These are phyloP conservation scores for Lampropteryx suffumata DNA, from an alignment of 2,888 invertebrate species.

Conservation along the genomic window DNA sequence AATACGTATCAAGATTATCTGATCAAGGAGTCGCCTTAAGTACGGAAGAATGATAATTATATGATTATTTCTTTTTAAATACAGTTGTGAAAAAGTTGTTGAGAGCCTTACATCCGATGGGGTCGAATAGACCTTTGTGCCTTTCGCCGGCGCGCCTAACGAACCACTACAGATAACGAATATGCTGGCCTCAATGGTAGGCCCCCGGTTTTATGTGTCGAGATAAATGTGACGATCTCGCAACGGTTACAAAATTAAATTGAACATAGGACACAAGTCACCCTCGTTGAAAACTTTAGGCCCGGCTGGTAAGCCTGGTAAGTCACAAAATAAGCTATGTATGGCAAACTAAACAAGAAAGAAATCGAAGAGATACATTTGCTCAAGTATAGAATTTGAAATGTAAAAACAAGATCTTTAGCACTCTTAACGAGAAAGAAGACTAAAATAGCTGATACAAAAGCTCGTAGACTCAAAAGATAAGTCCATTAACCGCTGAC, in stretches of 20 bases:
- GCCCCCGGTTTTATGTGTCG: slow-evolving; percentile 16
- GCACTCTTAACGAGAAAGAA: no score
- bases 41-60: no score
- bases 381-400: no score
- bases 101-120: slow-evolving; percentile 35
- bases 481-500: slow-evolving; percentile 43
- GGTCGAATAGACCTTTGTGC: slow-evolving; percentile 40
- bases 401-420: no score
- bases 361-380: no score
- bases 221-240: slow-evolving; percentile 23
- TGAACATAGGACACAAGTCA: neutral
- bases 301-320: no score
- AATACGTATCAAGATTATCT: no score
- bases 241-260: neutral
- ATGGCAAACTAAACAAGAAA: no score
- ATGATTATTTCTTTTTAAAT: neutral
- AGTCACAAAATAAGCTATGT: neutral
- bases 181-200: slow-evolving; percentile 33
- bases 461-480: slow-evolving; percentile 20
- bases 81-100: slow-evolving; percentile 10
- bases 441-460: slow-evolving; percentile 7
- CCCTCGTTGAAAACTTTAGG: no score
- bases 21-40: no score
- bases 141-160: slow-evolving; percentile 53
- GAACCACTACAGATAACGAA: slow-evolving; percentile 63